Percentiles rank a stretch among this genome's conserved stretches.
phyloP scores from a whole-genome alignment of 1,140 invertebrate species.

The Cyrtorhinus lividipennis region DNA sequence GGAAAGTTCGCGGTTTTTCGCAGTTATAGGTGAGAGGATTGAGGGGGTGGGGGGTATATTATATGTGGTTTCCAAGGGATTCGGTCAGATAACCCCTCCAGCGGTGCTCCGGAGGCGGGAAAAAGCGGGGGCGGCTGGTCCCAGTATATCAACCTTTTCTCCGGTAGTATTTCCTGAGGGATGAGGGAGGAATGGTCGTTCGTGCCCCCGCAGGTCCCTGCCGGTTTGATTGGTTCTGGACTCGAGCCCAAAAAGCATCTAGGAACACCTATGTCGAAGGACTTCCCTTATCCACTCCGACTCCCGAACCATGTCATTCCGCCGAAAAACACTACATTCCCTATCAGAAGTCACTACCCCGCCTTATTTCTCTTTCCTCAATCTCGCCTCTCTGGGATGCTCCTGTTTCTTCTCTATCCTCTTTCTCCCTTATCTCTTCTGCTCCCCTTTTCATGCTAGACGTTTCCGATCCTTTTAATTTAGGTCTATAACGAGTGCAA shows the following conservation, averaged over 20 bases:
- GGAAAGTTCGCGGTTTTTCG: not conserved
- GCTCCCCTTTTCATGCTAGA: not conserved
- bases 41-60: not conserved
- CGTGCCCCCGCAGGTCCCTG: no score
- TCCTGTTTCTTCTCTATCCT: not conserved
- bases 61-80: not conserved
- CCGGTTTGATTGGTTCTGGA: not conserved
- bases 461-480: no score
- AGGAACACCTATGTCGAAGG: not conserved
- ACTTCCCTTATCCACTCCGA: not conserved
- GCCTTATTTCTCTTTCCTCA: not conserved
- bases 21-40: not conserved
- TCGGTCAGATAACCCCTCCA: not conserved
- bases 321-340: not conserved
- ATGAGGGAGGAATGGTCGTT: not conserved
- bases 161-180: not conserved
- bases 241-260: not conserved
- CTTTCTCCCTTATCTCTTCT: not conserved
- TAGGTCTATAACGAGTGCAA: no score
- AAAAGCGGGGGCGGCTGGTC: not conserved
- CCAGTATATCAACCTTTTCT: not conserved
- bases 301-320: not conserved
- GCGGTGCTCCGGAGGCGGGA: no score
- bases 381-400: not conserved
- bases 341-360: not conserved